These are phyloP conservation scores for Dallia pectoralis DNA, from an alignment of 2,797 vertebrate genomes.

Conservation along the genomic window DNA sequence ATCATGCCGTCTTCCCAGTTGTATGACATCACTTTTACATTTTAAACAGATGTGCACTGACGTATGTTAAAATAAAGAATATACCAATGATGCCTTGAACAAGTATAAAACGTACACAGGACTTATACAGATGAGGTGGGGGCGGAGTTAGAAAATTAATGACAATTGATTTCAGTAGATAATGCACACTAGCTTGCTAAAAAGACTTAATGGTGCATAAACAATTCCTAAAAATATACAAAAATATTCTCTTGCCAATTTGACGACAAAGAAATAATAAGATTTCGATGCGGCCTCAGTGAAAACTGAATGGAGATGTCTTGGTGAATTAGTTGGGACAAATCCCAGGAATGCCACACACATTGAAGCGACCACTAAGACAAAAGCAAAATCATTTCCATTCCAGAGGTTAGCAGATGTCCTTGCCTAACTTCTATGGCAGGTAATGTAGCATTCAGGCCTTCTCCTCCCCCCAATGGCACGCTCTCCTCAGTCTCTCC, in stretches of 20 bases:
- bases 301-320: too few relatives aligned
- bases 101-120: not conserved
- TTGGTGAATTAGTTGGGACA: too few relatives aligned
- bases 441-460: not conserved
- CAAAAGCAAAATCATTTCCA: not conserved
- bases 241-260: too few relatives aligned
- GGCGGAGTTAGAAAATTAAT: too few relatives aligned
- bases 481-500: not conserved
- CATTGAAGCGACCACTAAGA: not conserved
- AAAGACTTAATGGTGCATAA: too few relatives aligned
- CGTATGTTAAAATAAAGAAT: not conserved
- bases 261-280: too few relatives aligned
- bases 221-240: too few relatives aligned
- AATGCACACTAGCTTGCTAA: too few relatives aligned
- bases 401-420: not conserved
- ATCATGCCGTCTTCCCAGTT: too few relatives aligned
- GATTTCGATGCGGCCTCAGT: too few relatives aligned
- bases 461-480: not conserved
- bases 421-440: not conserved
- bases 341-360: not conserved
- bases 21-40: slow-evolving; percentile 17
- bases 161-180: too few relatives aligned
- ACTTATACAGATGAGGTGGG: too few relatives aligned
- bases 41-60: not conserved
- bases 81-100: not conserved